Conservation (phyloP, 2,113 vertebrate genomes). For the Pomatorhinus ruficollis region DNA sequence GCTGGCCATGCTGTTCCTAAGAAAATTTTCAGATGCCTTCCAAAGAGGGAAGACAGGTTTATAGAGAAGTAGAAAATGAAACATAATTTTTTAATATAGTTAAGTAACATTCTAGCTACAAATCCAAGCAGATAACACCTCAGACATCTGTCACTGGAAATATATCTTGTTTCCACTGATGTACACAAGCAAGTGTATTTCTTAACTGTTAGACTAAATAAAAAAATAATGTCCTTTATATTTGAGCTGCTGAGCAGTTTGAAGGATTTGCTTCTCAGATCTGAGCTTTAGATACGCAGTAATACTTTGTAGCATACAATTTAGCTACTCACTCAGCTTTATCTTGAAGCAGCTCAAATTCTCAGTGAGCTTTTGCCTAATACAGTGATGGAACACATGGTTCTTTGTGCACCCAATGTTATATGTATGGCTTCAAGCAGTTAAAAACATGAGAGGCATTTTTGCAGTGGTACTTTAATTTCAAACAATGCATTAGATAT, state of each 20-base stretch:
- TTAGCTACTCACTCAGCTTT: not conserved
- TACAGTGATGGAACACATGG: not conserved
- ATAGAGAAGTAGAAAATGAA: not conserved
- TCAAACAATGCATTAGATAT: constrained; percentile 13
- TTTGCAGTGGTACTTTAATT: constrained; percentile 5
- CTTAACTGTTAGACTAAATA: not conserved
- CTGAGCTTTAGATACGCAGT: not conserved
- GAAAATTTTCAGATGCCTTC: not conserved
- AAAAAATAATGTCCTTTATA: not conserved
- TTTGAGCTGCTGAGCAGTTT: not conserved
- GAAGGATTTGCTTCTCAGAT: not conserved
- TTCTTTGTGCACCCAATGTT: not conserved
- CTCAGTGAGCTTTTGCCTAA: not conserved
- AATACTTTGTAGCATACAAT: not conserved
- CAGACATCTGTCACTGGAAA: not conserved
- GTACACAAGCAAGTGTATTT: not conserved
- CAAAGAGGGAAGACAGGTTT: not conserved
- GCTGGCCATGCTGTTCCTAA: not conserved
- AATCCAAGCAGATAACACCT: not conserved
- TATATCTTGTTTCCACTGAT: not conserved
- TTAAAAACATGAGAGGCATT: not conserved
- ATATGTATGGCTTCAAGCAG: not conserved
- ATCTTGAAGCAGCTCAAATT: not conserved
- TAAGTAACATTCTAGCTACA: not conserved
- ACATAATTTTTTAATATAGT: not conserved